phyloP scores from a whole-genome alignment of 2,113 vertebrate genomes.

The Oryzias woworae region DNA sequence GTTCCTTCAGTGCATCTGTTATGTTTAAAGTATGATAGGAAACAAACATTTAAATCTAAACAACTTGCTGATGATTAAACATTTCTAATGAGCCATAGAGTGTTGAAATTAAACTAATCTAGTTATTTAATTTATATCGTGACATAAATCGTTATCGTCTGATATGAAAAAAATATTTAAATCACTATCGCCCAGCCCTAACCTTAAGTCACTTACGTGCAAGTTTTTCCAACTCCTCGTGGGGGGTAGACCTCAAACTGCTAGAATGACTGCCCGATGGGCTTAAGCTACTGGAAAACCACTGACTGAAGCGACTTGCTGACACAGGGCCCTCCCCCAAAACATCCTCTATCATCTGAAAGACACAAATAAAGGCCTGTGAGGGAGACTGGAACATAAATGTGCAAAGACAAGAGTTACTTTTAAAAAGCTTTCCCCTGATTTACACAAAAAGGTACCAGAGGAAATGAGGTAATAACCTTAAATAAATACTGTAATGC shows the following conservation, averaged over 20 bases:
- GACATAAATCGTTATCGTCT: too few species aligned
- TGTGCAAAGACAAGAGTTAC: conserved; percentile 59
- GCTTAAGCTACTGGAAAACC: conserved; percentile 91
- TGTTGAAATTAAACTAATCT: too few species aligned
- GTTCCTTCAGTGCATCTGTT: too few species aligned
- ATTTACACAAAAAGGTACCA: conserved; percentile 53
- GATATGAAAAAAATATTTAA: not conserved
- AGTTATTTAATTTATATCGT: too few species aligned
- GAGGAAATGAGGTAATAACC: conserved; percentile 21
- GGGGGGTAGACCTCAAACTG: conserved; percentile 94
- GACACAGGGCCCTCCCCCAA: conserved; percentile 90
- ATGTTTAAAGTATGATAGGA: too few species aligned
- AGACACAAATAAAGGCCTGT: conserved; percentile 22
- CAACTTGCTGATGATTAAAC: too few species aligned
- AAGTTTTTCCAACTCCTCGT: conserved; percentile 94
- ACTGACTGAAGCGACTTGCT: conserved; percentile 94
- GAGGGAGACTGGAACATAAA: conserved; percentile 27
- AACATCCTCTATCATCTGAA: conserved; percentile 97
- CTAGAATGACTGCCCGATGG: conserved; percentile 92
- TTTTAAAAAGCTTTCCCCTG: conserved; percentile 48
- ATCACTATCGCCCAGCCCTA: too few species aligned
- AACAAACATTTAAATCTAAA: too few species aligned
- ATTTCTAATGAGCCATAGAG: too few species aligned
- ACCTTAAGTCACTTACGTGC: conserved; percentile 80
- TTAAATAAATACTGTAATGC: conserved; percentile 12